Percentiles rank a stretch among this genome's conserved stretches.
These are phyloP conservation scores for Temnopleurus reevesii DNA, from an alignment of 53 echinoderm and acorn worm species.

Conservation along the genomic window DNA sequence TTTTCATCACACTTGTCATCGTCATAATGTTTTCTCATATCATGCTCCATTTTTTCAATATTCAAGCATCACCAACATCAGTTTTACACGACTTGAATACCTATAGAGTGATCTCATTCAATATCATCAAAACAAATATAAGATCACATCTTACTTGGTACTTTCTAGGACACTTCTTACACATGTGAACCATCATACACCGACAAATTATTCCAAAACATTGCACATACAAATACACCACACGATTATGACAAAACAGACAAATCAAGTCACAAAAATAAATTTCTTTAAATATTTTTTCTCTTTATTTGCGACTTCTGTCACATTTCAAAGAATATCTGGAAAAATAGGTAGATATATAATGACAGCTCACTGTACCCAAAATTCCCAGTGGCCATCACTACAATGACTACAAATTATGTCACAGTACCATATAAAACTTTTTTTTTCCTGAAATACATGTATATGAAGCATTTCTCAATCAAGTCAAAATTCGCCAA, in stretches of 20 bases:
- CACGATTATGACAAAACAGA: background rate
- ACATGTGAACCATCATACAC: no score
- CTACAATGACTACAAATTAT: constrained; percentile 30
- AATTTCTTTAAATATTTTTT: constrained; percentile 49
- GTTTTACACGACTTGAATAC: no score
- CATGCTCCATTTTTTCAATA: no score
- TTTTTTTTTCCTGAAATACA: constrained; percentile 42
- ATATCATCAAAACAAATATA: no score
- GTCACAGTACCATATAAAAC: constrained; percentile 56
- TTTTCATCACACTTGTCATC: no score
- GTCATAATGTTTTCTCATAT: no score
- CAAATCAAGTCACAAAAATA: background rate
- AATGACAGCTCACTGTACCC: constrained; percentile 31
- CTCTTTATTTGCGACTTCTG: background rate
- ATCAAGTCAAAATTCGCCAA: constrained; percentile 13
- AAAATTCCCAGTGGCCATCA: constrained; percentile 33
- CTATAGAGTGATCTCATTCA: no score
- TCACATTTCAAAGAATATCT: constrained; percentile 52
- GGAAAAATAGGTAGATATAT: constrained; percentile 58
- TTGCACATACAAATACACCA: background rate
- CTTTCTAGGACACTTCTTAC: no score
- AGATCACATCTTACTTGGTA: no score
- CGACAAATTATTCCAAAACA: no score
- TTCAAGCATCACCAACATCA: no score
- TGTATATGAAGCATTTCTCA: constrained; percentile 40